Base-by-base conservation (phyloP, 2,113 vertebrate genomes). In the Calyptomena viridis region DNA sequence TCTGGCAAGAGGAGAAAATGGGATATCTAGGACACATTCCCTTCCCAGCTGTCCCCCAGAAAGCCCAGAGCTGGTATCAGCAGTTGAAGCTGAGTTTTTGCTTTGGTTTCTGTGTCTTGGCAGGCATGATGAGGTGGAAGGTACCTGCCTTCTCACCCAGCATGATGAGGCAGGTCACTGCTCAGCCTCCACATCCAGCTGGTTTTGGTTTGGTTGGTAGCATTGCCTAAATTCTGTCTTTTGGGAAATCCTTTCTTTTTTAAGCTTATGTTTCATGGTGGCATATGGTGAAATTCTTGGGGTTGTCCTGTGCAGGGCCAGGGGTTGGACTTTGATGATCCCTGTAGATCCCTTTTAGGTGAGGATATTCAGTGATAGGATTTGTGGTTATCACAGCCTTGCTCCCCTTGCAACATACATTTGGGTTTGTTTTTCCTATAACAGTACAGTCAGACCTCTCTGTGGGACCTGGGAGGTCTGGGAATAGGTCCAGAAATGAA, bases 151-250 rank as follows among this genome's bases (percentile, higher is more conserved):
- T 53, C 63, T 76, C 50, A 12, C 23, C 28, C 33, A 52, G 46
- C 20, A 2, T 6, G 63, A 14, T 0, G 2, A 21, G 39, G 3
- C 37, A 55, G 52, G 53, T 33, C 77, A 20, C 27, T 3, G 1
- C 50, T 80, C 44, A 73, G 55, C 55, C 50, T 78, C 59, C 77
- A 55, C 25, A 35, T 24, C 22, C 46, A 31, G 10, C 31, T 77
- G 50, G 28, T 9, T 35, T 47, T 5, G 3, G 7, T 25, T 28
- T 56, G 47, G 12, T 35, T 55, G 47, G 44, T 22, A 12, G 8
- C 11, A 8, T 9, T 47, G 25, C 15, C 28, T 16, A 24, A 64
- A 30, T 40, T 56, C 33, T 64, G 24, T 50, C 53, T 52, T 63
- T 53, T 18, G 40, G 23, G 49, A 72, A 60, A 87, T 73, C 33